Conservation (phyloP, 2,888 invertebrate species). For the Eucriotettix oculatus region DNA sequence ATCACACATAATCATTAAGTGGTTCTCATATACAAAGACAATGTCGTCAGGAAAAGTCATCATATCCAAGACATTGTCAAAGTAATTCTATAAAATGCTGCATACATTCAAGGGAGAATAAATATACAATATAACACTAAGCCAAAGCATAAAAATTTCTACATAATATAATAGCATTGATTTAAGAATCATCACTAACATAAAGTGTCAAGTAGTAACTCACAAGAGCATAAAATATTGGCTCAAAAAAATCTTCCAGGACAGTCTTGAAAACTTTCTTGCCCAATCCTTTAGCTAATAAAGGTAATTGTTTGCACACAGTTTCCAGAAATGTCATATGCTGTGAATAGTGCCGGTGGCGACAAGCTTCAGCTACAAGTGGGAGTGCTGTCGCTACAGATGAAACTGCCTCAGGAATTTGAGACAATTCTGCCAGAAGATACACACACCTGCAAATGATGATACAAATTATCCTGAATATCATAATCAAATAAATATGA, state of each 20-base stretch:
- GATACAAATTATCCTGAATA: background rate
- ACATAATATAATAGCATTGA: too few species aligned
- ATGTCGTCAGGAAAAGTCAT: too few species aligned
- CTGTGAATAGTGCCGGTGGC: conserved; percentile 28
- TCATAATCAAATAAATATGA: too few species aligned
- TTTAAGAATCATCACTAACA: too few species aligned
- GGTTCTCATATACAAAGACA: too few species aligned
- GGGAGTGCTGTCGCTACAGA: conserved; percentile 24
- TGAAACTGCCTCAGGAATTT: conserved; percentile 19
- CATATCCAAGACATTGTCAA: too few species aligned
- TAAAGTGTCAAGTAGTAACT: conserved; percentile 14
- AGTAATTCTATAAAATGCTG: too few species aligned
- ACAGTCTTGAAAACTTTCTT: conserved; percentile 31
- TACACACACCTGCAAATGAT: conserved; percentile 26
- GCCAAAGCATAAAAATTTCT: too few species aligned
- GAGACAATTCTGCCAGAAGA: conserved; percentile 26
- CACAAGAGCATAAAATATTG: conserved; percentile 31
- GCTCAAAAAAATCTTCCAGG: conserved; percentile 29
- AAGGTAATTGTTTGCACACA: conserved; percentile 30
- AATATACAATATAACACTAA: too few species aligned
- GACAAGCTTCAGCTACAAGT: conserved; percentile 25
- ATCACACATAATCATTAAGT: too few species aligned
- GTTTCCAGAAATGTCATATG: conserved; percentile 32
- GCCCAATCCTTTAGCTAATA: conserved; percentile 28
- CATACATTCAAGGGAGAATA: too few species aligned